Percentiles rank a stretch among this genome's conserved stretches.
Evolutionary conservation across 2,113 vertebrate genomes (phyloP).

Genomic region (Empidonax traillii): DNA sequence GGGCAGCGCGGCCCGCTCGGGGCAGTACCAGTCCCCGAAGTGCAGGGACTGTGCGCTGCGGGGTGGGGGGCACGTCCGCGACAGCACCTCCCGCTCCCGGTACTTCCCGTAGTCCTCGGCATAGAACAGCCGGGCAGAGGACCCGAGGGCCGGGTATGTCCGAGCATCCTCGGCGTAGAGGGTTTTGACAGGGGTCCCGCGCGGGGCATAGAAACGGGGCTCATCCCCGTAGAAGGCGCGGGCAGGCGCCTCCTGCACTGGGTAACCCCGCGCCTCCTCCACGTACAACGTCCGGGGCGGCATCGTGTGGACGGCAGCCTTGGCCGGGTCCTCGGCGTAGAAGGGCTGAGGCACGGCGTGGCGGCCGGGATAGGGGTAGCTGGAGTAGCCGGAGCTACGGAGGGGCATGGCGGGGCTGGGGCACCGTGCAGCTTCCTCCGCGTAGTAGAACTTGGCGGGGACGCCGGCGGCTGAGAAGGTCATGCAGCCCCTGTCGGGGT

Average conservation of each 20-base stretch:
- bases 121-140: conserved; percentile 76
- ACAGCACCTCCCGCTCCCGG: conserved; percentile 78
- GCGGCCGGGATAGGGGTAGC: conserved; percentile 45
- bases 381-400: conserved; percentile 58
- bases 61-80: conserved; percentile 72
- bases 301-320: conserved; percentile 57
- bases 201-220: conserved; percentile 58
- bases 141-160: conserved; percentile 71
- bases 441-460: conserved; percentile 90
- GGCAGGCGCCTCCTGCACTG: conserved; percentile 76
- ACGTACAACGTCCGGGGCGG: conserved; percentile 75
- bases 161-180: conserved; percentile 76
- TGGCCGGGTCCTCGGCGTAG: conserved; percentile 39
- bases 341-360: conserved; percentile 25
- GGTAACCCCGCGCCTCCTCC: conserved; percentile 80
- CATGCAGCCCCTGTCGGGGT: conserved; percentile 79
- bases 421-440: conserved; percentile 81
- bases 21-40: conserved; percentile 84
- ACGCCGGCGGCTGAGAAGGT: conserved; percentile 81
- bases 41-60: conserved; percentile 76
- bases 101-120: conserved; percentile 80
- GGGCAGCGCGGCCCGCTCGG: conserved; percentile 73
- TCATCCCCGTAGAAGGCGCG: conserved; percentile 83
- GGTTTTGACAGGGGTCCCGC: conserved; percentile 73
- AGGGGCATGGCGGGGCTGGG: conserved; percentile 61